Base-by-base conservation (phyloP, 1,140 invertebrate genomes). In the Battus philenor region DNA sequence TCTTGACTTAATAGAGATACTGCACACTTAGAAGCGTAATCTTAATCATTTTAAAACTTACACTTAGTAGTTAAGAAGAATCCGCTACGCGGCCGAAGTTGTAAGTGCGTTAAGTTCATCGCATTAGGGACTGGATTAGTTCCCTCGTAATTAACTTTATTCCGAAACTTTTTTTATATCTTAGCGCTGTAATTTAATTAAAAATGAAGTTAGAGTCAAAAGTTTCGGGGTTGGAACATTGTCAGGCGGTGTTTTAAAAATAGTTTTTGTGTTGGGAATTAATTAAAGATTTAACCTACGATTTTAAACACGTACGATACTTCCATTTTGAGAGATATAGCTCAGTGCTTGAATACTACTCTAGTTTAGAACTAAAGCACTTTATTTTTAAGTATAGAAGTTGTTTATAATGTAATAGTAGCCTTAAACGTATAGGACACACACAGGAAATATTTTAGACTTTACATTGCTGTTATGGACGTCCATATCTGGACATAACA, bases 11-110 rank as follows among this genome's bases (percentile, higher is more conserved):
- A 11, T 11, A 11, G 11, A 11, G 0, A 30, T 9, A 11, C 2
- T 11, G 4, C 2, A 9, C 4, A 11, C 10, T 4, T 11, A 18
- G 1, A 26, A 29, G 13, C 38, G 8, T 41, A 41, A 41, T 41
- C 38, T 41, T 29, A 29, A 41, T 41, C 29, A 29, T 41, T 41
- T 41, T 41, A 41, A 41, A 41, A 38, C 9, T 38, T 38, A 24
- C 34, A 41, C 38, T 29, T 27, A 29, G 24, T 17, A 17, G 38
- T 41, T 29, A 41, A 9, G 20, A 16, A 12, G 3, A 12, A 27
- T 29, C 13, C 1, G n/a, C 16, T 29, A 26, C 36, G 32, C 10
- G 3, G 26, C n/a, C 12, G 13, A 41, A 41, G 8, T 41, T 41
- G 38, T 41, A 41, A 41, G 13, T 29, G 38, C 38, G 38, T 41